Conservation (phyloP, 2,113 vertebrate species). For the Chaetodon auriga region DNA sequence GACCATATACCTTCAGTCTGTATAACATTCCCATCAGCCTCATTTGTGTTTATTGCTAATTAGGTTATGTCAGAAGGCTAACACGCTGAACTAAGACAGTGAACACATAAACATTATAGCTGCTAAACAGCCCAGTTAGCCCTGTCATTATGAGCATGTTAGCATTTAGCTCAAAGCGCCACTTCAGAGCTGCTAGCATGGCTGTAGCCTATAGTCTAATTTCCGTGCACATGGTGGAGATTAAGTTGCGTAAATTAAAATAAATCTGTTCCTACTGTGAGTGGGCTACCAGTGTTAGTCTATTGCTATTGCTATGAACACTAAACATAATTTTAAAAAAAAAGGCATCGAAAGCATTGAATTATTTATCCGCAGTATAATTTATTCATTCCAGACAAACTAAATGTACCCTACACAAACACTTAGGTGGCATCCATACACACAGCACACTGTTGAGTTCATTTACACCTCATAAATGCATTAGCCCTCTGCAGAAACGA, state of each 20-base stretch:
- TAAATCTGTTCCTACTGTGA: too few relatives aligned
- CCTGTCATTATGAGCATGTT: too few relatives aligned
- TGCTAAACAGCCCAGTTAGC: too few relatives aligned
- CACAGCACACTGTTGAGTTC: constrained; percentile 25
- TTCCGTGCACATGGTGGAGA: too few relatives aligned
- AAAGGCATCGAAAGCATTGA: not conserved
- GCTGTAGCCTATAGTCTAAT: too few relatives aligned
- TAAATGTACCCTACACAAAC: constrained; percentile 14
- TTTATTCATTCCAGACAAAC: constrained; percentile 39
- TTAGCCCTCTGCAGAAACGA: constrained; percentile 9
- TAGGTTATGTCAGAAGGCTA: not conserved
- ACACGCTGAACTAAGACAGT: not conserved
- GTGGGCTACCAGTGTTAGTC: not conserved
- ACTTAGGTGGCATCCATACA: not conserved
- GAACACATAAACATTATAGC: not conserved
- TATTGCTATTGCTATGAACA: not conserved
- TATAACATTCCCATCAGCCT: too few relatives aligned
- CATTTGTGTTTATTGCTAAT: not conserved
- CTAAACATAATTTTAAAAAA: not conserved
- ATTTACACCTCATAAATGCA: constrained; percentile 17
- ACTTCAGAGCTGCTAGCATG: too few relatives aligned
- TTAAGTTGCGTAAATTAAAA: too few relatives aligned
- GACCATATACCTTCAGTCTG: too few relatives aligned
- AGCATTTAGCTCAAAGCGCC: too few relatives aligned
- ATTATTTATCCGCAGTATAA: not conserved